Conservation (phyloP, 1,140 invertebrate genomes). For the Drosophila ambigua region DNA sequence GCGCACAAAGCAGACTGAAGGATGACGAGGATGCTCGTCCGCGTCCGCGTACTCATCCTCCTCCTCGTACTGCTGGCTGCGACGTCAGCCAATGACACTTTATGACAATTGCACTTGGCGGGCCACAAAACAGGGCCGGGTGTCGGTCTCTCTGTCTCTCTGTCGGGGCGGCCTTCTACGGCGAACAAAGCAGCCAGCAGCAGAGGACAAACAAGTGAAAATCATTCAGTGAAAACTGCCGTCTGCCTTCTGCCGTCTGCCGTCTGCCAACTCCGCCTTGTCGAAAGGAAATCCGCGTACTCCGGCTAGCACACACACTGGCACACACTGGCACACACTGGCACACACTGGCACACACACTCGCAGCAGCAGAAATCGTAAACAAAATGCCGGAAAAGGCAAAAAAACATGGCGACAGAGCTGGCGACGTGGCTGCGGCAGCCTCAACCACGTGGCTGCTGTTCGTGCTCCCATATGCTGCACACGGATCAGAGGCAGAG, state of each 20-base stretch:
- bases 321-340: neutral
- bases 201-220: constrained; percentile 69
- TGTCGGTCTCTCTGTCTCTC: constrained; percentile 1
- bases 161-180: constrained; percentile 20
- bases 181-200: constrained; percentile 45
- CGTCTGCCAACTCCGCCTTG: constrained; percentile 55
- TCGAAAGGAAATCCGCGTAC: constrained; percentile 71
- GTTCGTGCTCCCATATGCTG: constrained; percentile 51
- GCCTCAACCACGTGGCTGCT: constrained; percentile 54
- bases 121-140: constrained; percentile 41
- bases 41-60: neutral
- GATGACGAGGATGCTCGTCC: constrained; percentile 5
- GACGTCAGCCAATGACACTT: constrained; percentile 79
- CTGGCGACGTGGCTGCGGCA: constrained; percentile 2
- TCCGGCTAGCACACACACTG: constrained; percentile 18
- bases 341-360: constrained; percentile 30
- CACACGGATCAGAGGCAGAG: constrained; percentile 36
- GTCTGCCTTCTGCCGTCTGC: constrained; percentile 59
- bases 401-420: constrained; percentile 72
- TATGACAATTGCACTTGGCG: constrained; percentile 82
- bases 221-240: constrained; percentile 76
- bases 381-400: constrained; percentile 82
- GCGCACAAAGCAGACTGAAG: constrained; percentile 35
- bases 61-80: neutral
- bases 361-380: constrained; percentile 74